Evolutionary conservation across 2,113 vertebrate genomes (phyloP), one percentile per base, ranked within the genome.

Genomic region (Anoplopoma fimbria): DNA sequence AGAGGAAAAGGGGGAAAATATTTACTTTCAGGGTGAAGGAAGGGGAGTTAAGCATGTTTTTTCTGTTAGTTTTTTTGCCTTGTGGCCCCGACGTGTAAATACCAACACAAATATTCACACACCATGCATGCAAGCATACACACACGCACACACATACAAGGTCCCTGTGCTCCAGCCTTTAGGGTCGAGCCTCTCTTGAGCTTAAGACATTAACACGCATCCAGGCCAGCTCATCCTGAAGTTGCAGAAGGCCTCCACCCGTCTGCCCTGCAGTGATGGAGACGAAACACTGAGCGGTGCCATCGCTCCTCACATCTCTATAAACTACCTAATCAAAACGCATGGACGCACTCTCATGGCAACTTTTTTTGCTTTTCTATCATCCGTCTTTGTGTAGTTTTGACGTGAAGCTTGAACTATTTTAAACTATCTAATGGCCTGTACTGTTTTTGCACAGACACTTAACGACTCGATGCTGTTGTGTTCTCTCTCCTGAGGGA

Each of bases 401-500:
- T 72, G 75, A 78, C 9, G 75, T 89, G 79, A 87, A 79, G 92
- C 91, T 91, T 92, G 93, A 87, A 80, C 51, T 68, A 61, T 75
- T 75, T 51, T 9, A 55, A 74, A 71, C 80, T 69, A 19, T 79
- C 64, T 82, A 83, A 92, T 89, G 92, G 92, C 93, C 87, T 93
- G 93, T 88, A 93, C 94, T 94, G 94, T 95, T 94, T 81, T 81
- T 93, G 91, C 92, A 92, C 93, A 90, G 82, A 91, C 91, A 93
- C 89, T 88, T 92, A 70, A n/a, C 81, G 89, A 94, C 88, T 91
- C 79, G 14, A 91, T 88, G 91, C 93, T 92, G 94, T 93, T 91
- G 69, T 36, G 84, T 90, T 92, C 69, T 38, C 91, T 69, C 82
- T 72, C 78, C 78, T 21, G 80, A 77, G 53, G 78, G 70, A 83